phyloP scores from a whole-genome alignment of 2,113 vertebrate genomes.

The Orycteropus afer region DNA sequence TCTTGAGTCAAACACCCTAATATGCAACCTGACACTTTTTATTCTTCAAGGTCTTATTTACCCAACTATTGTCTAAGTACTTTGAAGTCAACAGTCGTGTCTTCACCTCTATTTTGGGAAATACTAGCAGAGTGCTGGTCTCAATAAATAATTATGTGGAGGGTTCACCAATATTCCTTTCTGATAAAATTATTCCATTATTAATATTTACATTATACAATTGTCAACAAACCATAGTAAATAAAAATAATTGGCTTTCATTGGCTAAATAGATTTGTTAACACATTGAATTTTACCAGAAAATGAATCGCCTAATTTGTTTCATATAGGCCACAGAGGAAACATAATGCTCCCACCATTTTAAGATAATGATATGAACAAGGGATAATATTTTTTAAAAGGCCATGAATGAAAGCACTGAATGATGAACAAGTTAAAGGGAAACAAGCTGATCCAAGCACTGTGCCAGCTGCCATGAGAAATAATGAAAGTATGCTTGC shows the following conservation, averaged over 20 bases:
- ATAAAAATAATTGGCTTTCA: constrained; percentile 80
- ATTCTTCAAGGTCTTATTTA: background rate
- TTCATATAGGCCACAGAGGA: constrained; percentile 73
- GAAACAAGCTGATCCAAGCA: background rate
- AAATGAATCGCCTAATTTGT: constrained; percentile 78
- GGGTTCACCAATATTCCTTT: background rate
- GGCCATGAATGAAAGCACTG: background rate
- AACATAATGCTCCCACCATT: constrained; percentile 57
- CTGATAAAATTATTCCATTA: constrained; percentile 73
- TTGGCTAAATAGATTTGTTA: constrained; percentile 79
- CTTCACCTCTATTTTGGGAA: background rate
- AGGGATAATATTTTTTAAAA: constrained; percentile 50
- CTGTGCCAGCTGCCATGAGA: background rate
- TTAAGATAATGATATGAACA: constrained; percentile 55
- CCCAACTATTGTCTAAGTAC: background rate
- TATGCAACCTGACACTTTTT: background rate
- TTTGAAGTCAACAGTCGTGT: background rate
- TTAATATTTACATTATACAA: constrained; percentile 75
- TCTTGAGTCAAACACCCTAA: background rate
- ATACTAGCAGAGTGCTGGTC: background rate
- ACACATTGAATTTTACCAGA: constrained; percentile 52
- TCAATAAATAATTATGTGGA: background rate
- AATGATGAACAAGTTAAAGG: constrained; percentile 30
- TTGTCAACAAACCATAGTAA: constrained; percentile 70
- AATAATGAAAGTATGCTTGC: background rate